phyloP scores from a whole-genome alignment of 2,797 vertebrate species.

The Antennarius maculatus region DNA sequence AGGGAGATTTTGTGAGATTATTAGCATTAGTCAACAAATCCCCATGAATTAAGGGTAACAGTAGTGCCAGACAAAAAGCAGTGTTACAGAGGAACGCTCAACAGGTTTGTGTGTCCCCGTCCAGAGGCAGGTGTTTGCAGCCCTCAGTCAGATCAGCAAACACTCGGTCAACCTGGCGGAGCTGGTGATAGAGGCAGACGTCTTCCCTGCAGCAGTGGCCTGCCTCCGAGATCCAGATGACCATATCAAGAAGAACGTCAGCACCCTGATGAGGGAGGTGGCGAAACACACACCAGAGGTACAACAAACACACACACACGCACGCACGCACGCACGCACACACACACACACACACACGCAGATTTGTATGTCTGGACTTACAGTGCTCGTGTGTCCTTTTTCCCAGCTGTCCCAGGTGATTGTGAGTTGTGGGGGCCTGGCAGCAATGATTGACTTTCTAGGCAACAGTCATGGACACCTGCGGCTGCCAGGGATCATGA shows the following conservation, averaged over 20 bases:
- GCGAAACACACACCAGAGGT: constrained; percentile 94
- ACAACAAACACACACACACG: constrained; percentile 25
- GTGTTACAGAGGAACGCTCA: too few species aligned
- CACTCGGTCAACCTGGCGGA: constrained; percentile 92
- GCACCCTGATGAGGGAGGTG: constrained; percentile 93
- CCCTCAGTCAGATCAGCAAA: constrained; percentile 92
- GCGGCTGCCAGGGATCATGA: constrained; percentile 93
- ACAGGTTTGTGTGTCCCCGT: constrained; percentile 25
- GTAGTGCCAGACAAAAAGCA: too few species aligned
- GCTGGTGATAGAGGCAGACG: constrained; percentile 93
- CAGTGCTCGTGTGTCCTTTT: constrained; percentile 18
- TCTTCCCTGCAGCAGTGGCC: constrained; percentile 90
- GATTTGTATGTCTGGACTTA: not conserved
- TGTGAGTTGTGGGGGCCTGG: constrained; percentile 88
- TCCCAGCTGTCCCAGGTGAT: constrained; percentile 89
- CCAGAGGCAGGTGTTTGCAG: constrained; percentile 94
- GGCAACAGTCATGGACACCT: constrained; percentile 85
- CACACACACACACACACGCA: not conserved
- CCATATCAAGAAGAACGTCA: constrained; percentile 91
- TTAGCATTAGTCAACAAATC: too few species aligned
- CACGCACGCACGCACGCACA: not conserved
- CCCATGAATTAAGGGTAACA: not conserved
- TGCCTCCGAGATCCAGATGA: constrained; percentile 92
- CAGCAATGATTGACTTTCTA: constrained; percentile 88
- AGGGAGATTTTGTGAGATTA: too few species aligned